Base-by-base conservation (phyloP, 2,797 vertebrate genomes). In the Danio jaintianensis region DNA sequence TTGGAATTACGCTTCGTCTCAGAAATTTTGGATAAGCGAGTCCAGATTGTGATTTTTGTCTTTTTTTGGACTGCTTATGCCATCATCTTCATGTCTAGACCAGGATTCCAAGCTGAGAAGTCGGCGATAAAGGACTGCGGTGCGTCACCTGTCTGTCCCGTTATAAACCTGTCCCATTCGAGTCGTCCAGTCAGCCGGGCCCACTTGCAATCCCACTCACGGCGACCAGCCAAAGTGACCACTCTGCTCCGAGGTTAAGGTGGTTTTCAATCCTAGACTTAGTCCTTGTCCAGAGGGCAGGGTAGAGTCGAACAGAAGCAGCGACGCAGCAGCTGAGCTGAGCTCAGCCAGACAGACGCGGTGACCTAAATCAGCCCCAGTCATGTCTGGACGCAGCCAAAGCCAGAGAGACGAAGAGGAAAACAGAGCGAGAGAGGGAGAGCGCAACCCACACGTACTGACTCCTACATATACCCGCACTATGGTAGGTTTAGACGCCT, bases 281-380 rank as follows among this genome's bases (percentile, higher is more conserved):
- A 75, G 70, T 61, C 48, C 62, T n/a, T 48, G 59, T 67, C 62
- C 71, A 68, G 58, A 15, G 40, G 58, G 64, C 56, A 47, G 55
- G 15, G 66, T 47, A 53, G 62, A 59, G 59, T 58, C 48, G 42
- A 67, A 75, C 58, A 76, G 69, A 82, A 53, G 38, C n/a, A 1
- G 22, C 50, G 10, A 53, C 0, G 15, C 58, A 50, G 45, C 72
- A 75, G 45, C 29, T 48, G 90, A 92, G 90, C 87, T 20, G 56
- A 70, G 52, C 78, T 82, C 36, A 84, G 69, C 36, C 72, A 84
- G 80, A 84, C 92, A 94, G 94, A 86, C 89, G 90, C 88, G 83
- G 90, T 95, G 94, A 94, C 93, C 94, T 94, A 94, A 93, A 93
- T 94, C 93, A 90, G 63, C 88, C 89, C 90, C 90, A 91, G 91